Evolutionary conservation across 2,888 invertebrate species (phyloP), one percentile per base, ranked within the genome.

Genomic region (Hydrotaea cyrtoneurina): DNA sequence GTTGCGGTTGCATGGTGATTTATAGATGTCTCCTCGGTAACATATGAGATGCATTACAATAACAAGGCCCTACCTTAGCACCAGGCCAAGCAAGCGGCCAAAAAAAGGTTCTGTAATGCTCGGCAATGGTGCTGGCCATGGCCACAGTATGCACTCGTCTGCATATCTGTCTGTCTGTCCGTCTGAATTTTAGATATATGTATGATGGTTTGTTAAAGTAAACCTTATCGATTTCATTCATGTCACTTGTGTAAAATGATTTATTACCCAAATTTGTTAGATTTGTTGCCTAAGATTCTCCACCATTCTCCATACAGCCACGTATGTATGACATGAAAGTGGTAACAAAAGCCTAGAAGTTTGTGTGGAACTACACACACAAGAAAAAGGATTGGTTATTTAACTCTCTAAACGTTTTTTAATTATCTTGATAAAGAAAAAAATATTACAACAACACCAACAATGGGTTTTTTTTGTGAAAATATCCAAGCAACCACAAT

Each of bases 191-290:
- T 64, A 39, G 15, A n/a, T 31, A 71, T 76, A 36, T 72, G 69
- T 11, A 71, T 78, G 75, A 50, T 78, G 55, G 66, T 78, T 46
- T 66, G 69, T 72, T 79, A 59, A n/a, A n/a, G 39, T 66, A 39
- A 74, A 71, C 59, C 81, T 82, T 85, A 85, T 85, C 85, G 82
- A 85, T 85, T 82, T 80, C 79, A 82, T 80, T 77, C 82, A 73
- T 85, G 85, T 82, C 82, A 85, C 73, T 77, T 55, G 75, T 76
- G 85, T 79, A 82, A 85, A 82, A 85, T 85, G 85, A 85, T 85
- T 85, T 85, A 85, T 85, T 82, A 82, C 57, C 55, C 62, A 82
- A 79, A 85, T 80, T 80, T 80, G 73, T 82, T 82, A 79, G 79
- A 85, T 80, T 77, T 85, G 75, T 78, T 62, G 78, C 74, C 59